Evolutionary conservation across 2,113 vertebrate species (phyloP).

Genomic region (Anoplopoma fimbria): DNA sequence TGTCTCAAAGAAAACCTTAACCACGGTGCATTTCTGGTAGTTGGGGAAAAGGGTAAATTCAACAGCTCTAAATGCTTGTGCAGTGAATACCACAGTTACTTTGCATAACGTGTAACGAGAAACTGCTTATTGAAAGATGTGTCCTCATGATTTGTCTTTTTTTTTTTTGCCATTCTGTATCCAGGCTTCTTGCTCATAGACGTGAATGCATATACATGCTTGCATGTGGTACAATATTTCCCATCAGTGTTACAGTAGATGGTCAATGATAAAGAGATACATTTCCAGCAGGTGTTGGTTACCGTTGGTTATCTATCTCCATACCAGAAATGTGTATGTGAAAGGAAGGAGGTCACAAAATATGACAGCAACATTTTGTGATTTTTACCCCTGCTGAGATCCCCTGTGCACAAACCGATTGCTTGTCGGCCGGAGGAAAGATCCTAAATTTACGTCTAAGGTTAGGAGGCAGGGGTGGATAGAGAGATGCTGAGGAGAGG

Average conservation of each 20-base stretch:
- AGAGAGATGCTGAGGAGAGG: conserved; percentile 67
- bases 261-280: conserved; percentile 13
- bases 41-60: neutral
- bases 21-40: conserved; percentile 24
- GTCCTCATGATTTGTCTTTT: neutral
- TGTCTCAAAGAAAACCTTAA: conserved; percentile 59
- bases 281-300: conserved; percentile 48
- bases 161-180: neutral
- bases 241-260: neutral
- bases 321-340: conserved; percentile 21
- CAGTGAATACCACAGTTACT: conserved; percentile 27
- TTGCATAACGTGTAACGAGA: conserved; percentile 8
- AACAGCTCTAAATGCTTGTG: neutral
- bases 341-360: conserved; percentile 46
- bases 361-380: conserved; percentile 54
- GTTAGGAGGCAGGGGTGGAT: conserved; percentile 66
- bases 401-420: conserved; percentile 24
- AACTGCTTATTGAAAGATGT: conserved; percentile 10
- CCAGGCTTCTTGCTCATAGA: neutral
- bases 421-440: conserved; percentile 35
- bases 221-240: conserved; percentile 34
- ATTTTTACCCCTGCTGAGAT: conserved; percentile 45
- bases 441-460: conserved; percentile 55
- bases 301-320: conserved; percentile 33
- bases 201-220: neutral